Conservation (phyloP, 2,888 invertebrate species). For the Campoplex nolae region DNA sequence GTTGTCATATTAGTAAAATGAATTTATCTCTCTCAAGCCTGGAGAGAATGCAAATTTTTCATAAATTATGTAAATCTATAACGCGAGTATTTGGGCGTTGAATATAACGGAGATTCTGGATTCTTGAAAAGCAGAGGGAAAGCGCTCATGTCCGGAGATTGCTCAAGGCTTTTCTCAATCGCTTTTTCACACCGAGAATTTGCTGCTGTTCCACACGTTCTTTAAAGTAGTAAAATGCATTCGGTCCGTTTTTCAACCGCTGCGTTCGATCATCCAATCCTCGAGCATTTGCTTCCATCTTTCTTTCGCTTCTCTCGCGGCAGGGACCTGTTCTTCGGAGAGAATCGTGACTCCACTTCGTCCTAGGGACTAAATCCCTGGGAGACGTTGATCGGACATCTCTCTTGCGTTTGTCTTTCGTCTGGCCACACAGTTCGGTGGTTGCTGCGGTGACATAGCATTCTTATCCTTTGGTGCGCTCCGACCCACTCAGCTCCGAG, state of each 20-base stretch:
- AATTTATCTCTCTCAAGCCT: not conserved
- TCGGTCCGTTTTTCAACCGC: conserved; percentile 44
- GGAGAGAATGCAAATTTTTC: not conserved
- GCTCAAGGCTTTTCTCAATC: conserved; percentile 3
- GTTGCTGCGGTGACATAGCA: conserved; percentile 28
- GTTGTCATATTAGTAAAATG: not conserved
- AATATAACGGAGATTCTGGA: not conserved
- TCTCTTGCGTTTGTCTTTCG: conserved; percentile 48
- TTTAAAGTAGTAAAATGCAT: conserved; percentile 60
- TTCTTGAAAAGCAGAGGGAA: not conserved
- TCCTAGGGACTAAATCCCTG: conserved; percentile 54
- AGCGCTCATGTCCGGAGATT: not conserved
- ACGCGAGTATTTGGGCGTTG: not conserved
- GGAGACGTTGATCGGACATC: conserved; percentile 50
- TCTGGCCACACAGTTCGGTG: conserved; percentile 23
- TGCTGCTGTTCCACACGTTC: not conserved
- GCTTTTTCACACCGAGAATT: conserved; percentile 2
- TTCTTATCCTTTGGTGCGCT: conserved; percentile 44
- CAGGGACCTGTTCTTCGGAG: not conserved
- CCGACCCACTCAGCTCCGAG: conserved; percentile 25
- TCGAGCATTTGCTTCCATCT: conserved; percentile 37
- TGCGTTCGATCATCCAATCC: conserved; percentile 46
- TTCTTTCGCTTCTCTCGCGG: conserved; percentile 50
- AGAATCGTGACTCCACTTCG: conserved; percentile 40
- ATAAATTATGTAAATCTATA: not conserved